phyloP scores from a whole-genome alignment of 23 tunicate genomes.

The Trididemnum clinides region DNA sequence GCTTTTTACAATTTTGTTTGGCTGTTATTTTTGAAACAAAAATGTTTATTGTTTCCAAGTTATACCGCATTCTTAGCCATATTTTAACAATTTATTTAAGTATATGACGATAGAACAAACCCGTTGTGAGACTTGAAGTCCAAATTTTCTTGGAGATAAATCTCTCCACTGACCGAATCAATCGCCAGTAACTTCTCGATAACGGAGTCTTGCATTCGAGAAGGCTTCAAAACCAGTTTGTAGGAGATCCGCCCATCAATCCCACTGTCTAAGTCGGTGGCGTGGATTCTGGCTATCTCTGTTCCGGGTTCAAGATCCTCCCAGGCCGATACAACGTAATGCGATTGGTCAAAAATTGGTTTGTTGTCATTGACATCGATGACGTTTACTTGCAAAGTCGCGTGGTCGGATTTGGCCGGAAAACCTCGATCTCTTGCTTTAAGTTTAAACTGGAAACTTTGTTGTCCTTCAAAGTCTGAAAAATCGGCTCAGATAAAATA shows the following conservation, averaged over 20 bases:
- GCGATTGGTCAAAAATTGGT: slow-evolving; percentile 49
- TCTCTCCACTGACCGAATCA: slow-evolving; percentile 41
- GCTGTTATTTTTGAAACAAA: too few relatives aligned
- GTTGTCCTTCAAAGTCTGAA: slow-evolving; percentile 66
- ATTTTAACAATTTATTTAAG: too few relatives aligned
- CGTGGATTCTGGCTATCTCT: slow-evolving; percentile 9
- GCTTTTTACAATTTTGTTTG: too few relatives aligned
- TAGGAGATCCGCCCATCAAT: slow-evolving; percentile 19
- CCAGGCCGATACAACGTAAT: slow-evolving; percentile 12
- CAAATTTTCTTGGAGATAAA: slow-evolving; percentile 36
- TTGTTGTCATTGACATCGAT: slow-evolving; percentile 63
- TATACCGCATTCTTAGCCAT: too few relatives aligned
- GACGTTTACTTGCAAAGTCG: slow-evolving; percentile 33
- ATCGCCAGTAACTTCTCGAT: slow-evolving; percentile 22
- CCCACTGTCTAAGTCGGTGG: slow-evolving; percentile 44
- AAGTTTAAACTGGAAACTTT: slow-evolving; percentile 16
- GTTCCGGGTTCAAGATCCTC: slow-evolving; percentile 51
- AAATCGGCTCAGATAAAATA: too few relatives aligned
- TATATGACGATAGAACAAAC: too few relatives aligned
- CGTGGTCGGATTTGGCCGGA: slow-evolving; percentile 24
- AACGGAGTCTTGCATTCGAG: neutral
- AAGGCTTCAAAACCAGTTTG: slow-evolving; percentile 11
- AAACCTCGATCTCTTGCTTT: slow-evolving; percentile 53
- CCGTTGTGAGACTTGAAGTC: slow-evolving; percentile 75
- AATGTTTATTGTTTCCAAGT: too few relatives aligned